These are phyloP conservation scores for Eumerus sabulonum DNA, from an alignment of 2,888 invertebrate species.

Conservation along the genomic window DNA sequence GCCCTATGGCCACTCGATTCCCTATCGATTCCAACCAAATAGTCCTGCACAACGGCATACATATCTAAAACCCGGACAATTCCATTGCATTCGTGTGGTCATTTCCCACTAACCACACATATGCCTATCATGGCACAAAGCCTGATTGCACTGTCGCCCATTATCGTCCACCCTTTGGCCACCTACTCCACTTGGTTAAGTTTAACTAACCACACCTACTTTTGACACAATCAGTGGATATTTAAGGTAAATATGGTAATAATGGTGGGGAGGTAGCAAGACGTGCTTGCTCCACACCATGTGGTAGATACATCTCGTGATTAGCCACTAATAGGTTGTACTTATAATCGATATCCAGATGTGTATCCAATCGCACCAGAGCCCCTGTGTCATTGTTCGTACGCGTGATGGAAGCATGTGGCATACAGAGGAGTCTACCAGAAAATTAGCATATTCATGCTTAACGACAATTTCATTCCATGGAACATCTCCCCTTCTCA, in stretches of 20 bases:
- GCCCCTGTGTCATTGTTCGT: too few species aligned
- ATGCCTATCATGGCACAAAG: constrained; percentile 31
- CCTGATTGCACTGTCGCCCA: constrained; percentile 33
- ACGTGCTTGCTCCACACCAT: too few species aligned
- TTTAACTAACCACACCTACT: constrained; percentile 59
- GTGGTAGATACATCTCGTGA: constrained; percentile 30
- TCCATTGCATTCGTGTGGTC: constrained; percentile 17
- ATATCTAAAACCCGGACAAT: constrained; percentile 7
- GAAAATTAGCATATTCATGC: constrained; percentile 42
- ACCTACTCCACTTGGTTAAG: constrained; percentile 18
- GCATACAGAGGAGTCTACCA: constrained; percentile 4
- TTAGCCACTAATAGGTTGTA: constrained; percentile 60
- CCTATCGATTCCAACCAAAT: not conserved
- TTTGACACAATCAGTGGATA: constrained; percentile 34
- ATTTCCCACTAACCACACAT: constrained; percentile 18
- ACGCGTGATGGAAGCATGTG: too few species aligned
- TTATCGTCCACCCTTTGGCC: not conserved
- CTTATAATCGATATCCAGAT: constrained; percentile 57
- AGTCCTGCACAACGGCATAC: not conserved
- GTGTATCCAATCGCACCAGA: not conserved
- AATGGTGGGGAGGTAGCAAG: too few species aligned
- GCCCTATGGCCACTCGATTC: not conserved
- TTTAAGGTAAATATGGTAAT: too few species aligned
- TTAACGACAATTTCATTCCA: not conserved
- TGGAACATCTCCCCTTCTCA: too few species aligned